Percentiles rank a stretch among this genome's conserved stretches.
Evolutionary conservation across 2,797 vertebrate genomes (phyloP).

Genomic region (Molossus alvarezi): DNA sequence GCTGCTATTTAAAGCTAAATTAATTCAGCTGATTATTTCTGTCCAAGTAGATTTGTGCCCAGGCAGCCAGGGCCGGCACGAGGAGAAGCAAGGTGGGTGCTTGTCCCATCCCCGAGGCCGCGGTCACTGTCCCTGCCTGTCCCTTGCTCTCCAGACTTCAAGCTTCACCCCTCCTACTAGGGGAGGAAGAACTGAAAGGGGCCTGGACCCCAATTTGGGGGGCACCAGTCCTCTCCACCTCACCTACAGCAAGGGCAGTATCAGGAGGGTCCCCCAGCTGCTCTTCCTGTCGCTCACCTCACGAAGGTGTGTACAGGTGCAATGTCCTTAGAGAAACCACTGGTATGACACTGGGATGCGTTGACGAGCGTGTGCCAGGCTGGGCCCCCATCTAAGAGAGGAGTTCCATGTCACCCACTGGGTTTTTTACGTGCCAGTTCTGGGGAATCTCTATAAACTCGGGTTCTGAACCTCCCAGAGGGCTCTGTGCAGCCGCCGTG

Average conservation of each 20-base stretch:
- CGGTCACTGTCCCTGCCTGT: not conserved
- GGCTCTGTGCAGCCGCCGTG: not conserved
- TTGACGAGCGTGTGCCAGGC: not conserved
- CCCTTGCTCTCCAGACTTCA: not conserved
- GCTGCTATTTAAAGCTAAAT: constrained; percentile 86
- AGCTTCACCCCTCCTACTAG: not conserved
- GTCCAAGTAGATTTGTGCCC: constrained; percentile 83
- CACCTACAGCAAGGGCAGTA: not conserved
- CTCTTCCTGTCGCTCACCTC: not conserved
- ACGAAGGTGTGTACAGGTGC: not conserved
- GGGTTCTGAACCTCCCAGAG: not conserved
- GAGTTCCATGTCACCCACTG: not conserved
- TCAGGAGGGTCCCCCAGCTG: rapidly evolving
- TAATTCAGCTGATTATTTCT: constrained; percentile 86
- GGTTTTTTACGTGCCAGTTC: not conserved
- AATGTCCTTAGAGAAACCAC: not conserved
- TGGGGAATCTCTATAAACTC: not conserved
- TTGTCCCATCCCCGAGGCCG: not conserved
- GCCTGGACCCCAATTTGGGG: not conserved
- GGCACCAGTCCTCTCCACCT: not conserved
- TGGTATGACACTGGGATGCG: not conserved
- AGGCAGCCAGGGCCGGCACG: constrained; percentile 1
- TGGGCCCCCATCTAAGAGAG: not conserved
- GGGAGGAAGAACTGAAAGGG: rapidly evolving
- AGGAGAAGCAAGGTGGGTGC: not conserved